Base-by-base conservation (phyloP, 2,797 vertebrate species). In the Synaphobranchus kaupii region DNA sequence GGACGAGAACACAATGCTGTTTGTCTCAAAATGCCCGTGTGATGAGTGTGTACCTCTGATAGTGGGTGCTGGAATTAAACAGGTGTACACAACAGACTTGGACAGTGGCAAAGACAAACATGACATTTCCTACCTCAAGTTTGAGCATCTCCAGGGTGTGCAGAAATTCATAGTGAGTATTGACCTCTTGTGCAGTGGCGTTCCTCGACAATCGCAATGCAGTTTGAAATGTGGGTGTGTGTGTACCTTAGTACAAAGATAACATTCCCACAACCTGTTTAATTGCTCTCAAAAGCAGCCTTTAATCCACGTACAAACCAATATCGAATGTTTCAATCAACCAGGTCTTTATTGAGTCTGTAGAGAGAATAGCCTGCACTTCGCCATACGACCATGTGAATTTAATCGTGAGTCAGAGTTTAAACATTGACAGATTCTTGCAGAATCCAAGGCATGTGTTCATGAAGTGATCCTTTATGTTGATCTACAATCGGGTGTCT, bases 41-140 rank as follows among this genome's bases (percentile, higher is more conserved):
- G 98, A 99, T 17, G 98, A 99, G 92, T 99, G 98, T 52, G 93
- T 99, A 22, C 98, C 98, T 88, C 95, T 99, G 94, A 98, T 99
- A 90, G 94, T 96, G 92, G 97, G 97, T 47, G 96, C 98, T 8
- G 98, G 98, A 78, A 95, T 99, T 93, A 97, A 97, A 47, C 97
- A 99, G 91, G 96, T 99, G 91, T 99, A 98, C 93, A 97, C 98
- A 83, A 96, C 96, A 1, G 98, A 99, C 92, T 94, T 96, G 92
- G 98, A 98, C 94, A 95, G 96, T 85, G 97, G 95, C 87, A 98
- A 97, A 92, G 97, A 97, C 92, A 99, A 99, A 92, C 96, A 95
- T 31, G 98, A 99, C 90, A 99, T 99, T 90, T 98, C 98, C 73
- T 99, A 99, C 90, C 96, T 98, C 94, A 96, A 92, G 88, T 99